Evolutionary conservation across 2,888 invertebrate genomes (phyloP), one percentile per base, ranked within the genome.

Genomic region (Bhutanitis thaidina): DNA sequence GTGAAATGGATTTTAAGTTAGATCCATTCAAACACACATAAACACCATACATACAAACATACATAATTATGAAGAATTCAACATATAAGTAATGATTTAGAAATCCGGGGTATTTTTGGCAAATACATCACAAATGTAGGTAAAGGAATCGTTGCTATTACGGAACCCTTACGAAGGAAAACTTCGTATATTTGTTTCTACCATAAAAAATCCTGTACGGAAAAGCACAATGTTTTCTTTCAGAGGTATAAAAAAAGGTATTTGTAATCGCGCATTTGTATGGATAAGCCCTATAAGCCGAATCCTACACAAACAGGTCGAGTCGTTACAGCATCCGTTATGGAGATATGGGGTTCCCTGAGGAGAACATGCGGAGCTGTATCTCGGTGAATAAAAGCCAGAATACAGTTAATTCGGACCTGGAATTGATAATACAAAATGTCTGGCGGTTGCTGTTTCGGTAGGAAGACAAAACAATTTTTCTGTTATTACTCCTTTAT

Each of bases 251-350:
- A 43, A 49, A 46, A 43, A 51, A 51, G 41, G 51, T 45, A 35
- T 51, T 41, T 41, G 51, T 51, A 51, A 51, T 51, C 51, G 32
- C 27, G 15, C 41, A 51, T 51, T 51, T 46, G 41, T 46, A 51
- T 51, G 46, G 32, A 45, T 41, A 44, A 39, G 34, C 29, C 40
- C 51, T 45, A 45, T 50, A 50, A 40, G 40, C 35, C 16, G 40
- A 45, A 51, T 40, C 45, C 50, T 41, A 46, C 46, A 46, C 51
- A 51, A 51, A 51, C 51, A 51, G 51, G 45, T 46, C 41, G 39
- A 44, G 40, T 50, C 39, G 49, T 50, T 50, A 45, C 37, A 38
- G 46, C 34, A 44, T 34, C 39, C 44, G 44, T 50, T 50, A 50
- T 44, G 50, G 39, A 44, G 50, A 50, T 50, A 25, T 16, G 50